Percentiles rank a stretch among this genome's conserved stretches.
Evolutionary conservation across 1,140 invertebrate genomes (phyloP).

Genomic region (Drosophila bocqueti): DNA sequence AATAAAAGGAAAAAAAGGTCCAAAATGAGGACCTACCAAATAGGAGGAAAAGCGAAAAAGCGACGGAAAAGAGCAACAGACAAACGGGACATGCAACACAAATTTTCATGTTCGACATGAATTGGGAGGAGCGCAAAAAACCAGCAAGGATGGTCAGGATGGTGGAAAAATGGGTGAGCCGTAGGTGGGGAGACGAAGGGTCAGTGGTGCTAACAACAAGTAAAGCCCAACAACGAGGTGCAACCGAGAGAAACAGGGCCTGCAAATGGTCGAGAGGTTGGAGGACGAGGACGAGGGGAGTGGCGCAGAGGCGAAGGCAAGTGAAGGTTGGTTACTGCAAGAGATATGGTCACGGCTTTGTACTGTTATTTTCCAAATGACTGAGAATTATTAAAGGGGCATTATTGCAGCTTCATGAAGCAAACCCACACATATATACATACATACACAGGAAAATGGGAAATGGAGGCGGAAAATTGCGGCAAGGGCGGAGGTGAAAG

Average conservation of each 20-base stretch:
- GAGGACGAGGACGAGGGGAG: neutral
- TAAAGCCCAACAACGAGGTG: slow-evolving; percentile 52
- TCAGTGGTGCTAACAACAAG: slow-evolving; percentile 50
- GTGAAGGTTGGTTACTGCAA: slow-evolving; percentile 46
- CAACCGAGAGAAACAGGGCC: slow-evolving; percentile 12
- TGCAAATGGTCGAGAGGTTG: neutral
- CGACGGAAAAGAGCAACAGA: slow-evolving; percentile 28
- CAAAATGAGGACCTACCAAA: slow-evolving; percentile 14
- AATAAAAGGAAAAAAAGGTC: slow-evolving; percentile 7
- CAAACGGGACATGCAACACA: slow-evolving; percentile 68
- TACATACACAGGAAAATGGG: neutral
- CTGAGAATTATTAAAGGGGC: slow-evolving; percentile 80
- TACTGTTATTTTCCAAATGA: slow-evolving; percentile 82
- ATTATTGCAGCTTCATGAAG: slow-evolving; percentile 81
- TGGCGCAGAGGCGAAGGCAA: neutral
- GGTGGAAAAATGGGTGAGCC: neutral
- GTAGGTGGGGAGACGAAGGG: slow-evolving; percentile 22
- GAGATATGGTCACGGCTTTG: slow-evolving; percentile 68
- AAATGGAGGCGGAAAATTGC: neutral
- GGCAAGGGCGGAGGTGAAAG: neutral
- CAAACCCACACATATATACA: slow-evolving; percentile 37
- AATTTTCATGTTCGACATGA: slow-evolving; percentile 77
- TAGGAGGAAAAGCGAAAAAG: slow-evolving; percentile 24
- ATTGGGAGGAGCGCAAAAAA: slow-evolving; percentile 44
- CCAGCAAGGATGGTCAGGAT: neutral